phyloP scores from a whole-genome alignment of 2,113 vertebrate genomes.

The Conger conger region DNA sequence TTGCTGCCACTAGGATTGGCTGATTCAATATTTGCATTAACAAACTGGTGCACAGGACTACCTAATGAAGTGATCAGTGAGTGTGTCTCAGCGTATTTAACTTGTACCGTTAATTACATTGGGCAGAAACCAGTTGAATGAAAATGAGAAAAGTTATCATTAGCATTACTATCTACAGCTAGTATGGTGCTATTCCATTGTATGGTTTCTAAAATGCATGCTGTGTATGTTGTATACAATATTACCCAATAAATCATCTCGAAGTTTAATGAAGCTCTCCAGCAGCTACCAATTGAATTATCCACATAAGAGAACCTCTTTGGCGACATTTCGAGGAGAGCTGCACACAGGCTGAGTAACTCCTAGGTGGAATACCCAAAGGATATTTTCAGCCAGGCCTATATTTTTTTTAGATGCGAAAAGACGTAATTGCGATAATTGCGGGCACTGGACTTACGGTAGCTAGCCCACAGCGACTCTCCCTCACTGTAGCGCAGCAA shows the following conservation, averaged over 20 bases:
- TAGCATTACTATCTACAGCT: neutral
- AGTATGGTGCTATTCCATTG: neutral
- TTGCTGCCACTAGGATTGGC: no score
- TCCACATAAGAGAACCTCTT: neutral
- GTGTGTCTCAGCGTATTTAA: no score
- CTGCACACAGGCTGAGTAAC: neutral
- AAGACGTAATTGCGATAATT: neutral
- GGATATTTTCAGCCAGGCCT: neutral
- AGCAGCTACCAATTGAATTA: neutral
- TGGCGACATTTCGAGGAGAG: neutral
- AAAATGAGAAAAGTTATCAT: no score
- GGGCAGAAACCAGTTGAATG: no score
- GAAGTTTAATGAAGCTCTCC: neutral
- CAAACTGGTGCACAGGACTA: no score
- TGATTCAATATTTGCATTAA: no score
- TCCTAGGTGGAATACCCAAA: neutral
- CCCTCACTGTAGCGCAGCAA: slow-evolving; percentile 92
- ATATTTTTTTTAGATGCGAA: neutral
- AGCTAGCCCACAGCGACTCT: slow-evolving; percentile 91
- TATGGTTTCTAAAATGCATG: neutral
- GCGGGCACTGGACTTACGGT: slow-evolving; percentile 66
- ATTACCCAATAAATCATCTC: neutral
- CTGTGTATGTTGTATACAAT: neutral
- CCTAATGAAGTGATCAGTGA: no score
- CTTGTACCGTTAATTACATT: neutral